Percentiles rank a stretch among this genome's conserved stretches.
These are phyloP conservation scores for Drosophila neutralis DNA, from an alignment of 2,888 invertebrate species.

Conservation along the genomic window DNA sequence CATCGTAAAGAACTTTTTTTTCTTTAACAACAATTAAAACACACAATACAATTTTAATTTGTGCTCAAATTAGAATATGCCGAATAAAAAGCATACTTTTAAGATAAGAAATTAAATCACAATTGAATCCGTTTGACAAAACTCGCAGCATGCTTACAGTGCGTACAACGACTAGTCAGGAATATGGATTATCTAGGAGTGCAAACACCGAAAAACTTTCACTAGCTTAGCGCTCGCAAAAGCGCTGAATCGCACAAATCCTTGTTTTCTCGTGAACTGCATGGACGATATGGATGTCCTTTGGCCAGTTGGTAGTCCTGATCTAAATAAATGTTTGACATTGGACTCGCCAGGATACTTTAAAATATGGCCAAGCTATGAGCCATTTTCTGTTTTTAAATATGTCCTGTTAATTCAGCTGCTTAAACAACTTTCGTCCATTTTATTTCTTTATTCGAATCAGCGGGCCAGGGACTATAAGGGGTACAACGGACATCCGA, in stretches of 20 bases:
- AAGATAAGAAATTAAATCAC: background rate
- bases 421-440: background rate
- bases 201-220: background rate
- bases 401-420: background rate
- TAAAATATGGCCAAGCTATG: background rate
- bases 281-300: background rate
- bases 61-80: background rate
- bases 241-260: background rate
- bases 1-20: constrained; percentile 26
- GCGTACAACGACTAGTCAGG: background rate
- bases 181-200: background rate
- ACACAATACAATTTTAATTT: background rate
- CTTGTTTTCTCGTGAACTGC: background rate
- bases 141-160: background rate
- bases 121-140: background rate
- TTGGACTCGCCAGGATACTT: background rate
- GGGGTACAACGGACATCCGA: background rate
- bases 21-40: background rate
- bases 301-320: background rate
- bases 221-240: background rate
- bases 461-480: background rate
- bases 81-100: background rate
- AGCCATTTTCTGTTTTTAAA: background rate
- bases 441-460: background rate
- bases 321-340: background rate